Base-by-base conservation (phyloP, 2,113 vertebrate species). In the Dicaeum eximium region DNA sequence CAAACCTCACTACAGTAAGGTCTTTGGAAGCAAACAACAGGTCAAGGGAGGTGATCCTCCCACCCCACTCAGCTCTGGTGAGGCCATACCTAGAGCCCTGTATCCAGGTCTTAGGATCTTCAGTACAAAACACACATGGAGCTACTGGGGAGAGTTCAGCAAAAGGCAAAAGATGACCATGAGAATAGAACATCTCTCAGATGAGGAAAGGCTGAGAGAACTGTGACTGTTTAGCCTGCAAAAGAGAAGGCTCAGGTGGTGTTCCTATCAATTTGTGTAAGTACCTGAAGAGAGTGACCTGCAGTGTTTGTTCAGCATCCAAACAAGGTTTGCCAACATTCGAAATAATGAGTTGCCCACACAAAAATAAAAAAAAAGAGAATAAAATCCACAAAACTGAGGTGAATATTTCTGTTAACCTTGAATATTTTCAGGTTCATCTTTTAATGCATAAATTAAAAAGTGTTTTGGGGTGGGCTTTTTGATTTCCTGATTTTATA, bases 381-480 rank as follows among this genome's bases (percentile, higher is more conserved):
- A 31, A 28, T 7, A 60, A 53, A 61, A 50, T n/a, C n/a, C 54
- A 54, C 10, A 16, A 45, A 60, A 56, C 15, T 28, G 3, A 7
- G 23, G 5, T 35, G 44, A 88, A 35, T 47, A 47, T 27, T 72
- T 80, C 17, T 47, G 4, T 31, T 88, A 38, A 30, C 22, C 28
- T 74, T 9, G 0, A 61, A 27, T 50, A 87, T 44, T 50, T 81
- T 78, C 13, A 54, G 21, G 38, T 54, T 45, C 0, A 0, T 42
- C 7, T 47, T 84, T 45, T 38, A 51, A 64, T 27, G 65, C 2
- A 50, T 33, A 48, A 54, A 54, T 37, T 11, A 19, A 33, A 15
- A 79, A 53, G 5, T 40, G 6, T 2, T 24, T 77, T 40, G 33
- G 9, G 1, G 4, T 71, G 18, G 4, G 0, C 31, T 50, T 48